Base-by-base conservation (phyloP, 2,888 invertebrate species). In the Galeopsomyia nigrocyanea region DNA sequence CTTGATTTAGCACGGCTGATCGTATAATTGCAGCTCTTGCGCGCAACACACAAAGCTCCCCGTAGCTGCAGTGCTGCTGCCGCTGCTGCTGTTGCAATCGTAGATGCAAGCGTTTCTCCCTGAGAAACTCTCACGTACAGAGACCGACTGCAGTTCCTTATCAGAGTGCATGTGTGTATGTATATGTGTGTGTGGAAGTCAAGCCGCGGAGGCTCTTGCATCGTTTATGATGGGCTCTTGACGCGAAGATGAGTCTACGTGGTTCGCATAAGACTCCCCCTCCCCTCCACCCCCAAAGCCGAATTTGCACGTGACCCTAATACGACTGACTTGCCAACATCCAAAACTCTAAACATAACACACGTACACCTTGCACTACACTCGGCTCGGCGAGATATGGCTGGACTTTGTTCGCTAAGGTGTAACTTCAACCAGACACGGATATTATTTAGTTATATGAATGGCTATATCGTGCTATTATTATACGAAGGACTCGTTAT, bases 251-350 rank as follows among this genome's bases (percentile, higher is more conserved):
- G 82, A 82, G 82, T 79, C 78, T 83, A 83, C 82, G 83, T 83
- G 83, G 81, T 78, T 75, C 78, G 83, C 82, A 83, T 83, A 82
- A 82, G 80, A 82, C 80, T 79, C 80, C 77, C 81, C 78, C 56
- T 50, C 19, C 19, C 17, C 10, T 14, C 2, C 39, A 13, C 51
- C 14, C 78, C 78, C 80, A 78, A 3, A 39, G 13, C 39, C 79
- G 82, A 82, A 83, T 83, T 83, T 81, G 82, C 81, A 83, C 83
- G 82, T 84, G 83, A 83, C 83, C 82, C 78, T 83, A 83, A 83
- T 83, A 83, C 81, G 71, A 78, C 79, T 78, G 78, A 78, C 79
- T 74, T 79, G 79, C 76, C 39, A 39, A 78, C 79, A 80, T 79
- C 78, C 80, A 76, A 70, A 70, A 64, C 53, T 70, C 51, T 49